Evolutionary conservation across 2,888 invertebrate genomes (phyloP).

Genomic region (Myopa testacea): DNA sequence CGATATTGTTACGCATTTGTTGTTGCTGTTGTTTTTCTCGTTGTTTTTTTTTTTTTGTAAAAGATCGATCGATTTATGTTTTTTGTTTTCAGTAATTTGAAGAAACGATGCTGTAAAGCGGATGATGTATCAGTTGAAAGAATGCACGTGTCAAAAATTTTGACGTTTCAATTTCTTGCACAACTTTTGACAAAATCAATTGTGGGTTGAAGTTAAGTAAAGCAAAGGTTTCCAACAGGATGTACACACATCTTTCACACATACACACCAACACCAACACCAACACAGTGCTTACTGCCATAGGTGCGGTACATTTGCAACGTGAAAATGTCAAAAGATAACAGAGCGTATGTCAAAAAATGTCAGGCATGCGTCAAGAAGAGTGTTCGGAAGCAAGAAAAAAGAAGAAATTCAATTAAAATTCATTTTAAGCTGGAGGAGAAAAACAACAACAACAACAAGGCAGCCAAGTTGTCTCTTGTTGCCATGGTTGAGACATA

Average conservation of each 20-base stretch:
- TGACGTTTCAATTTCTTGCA: slow-evolving; percentile 66
- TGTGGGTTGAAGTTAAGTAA: slow-evolving; percentile 20
- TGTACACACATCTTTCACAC: slow-evolving; percentile 1
- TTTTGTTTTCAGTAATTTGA: slow-evolving; percentile 25
- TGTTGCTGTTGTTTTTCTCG: not conserved
- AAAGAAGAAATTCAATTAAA: slow-evolving; percentile 45
- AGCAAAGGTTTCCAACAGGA: not conserved
- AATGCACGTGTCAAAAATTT: slow-evolving; percentile 67
- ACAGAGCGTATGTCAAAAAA: slow-evolving; percentile 40
- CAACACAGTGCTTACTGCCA: slow-evolving; percentile 30
- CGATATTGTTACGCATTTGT: not conserved
- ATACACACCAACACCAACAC: slow-evolving; percentile 10
- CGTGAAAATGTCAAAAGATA: slow-evolving; percentile 38
- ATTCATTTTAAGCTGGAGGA: slow-evolving; percentile 37
- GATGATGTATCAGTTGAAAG: slow-evolving; percentile 46
- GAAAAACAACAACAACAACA: slow-evolving; percentile 24
- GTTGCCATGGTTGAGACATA: not conserved
- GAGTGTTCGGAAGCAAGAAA: not conserved
- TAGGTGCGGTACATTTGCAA: slow-evolving; percentile 41
- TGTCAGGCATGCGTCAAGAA: slow-evolving; percentile 45
- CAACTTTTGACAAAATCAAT: slow-evolving; percentile 36
- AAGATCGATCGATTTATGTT: slow-evolving; percentile 26
- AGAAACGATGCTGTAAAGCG: slow-evolving; percentile 38
- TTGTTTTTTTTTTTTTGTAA: not conserved
- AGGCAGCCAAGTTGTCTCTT: slow-evolving; percentile 39